Conservation (phyloP, 2,888 invertebrate genomes). For the Lasioglossum villosulum region DNA sequence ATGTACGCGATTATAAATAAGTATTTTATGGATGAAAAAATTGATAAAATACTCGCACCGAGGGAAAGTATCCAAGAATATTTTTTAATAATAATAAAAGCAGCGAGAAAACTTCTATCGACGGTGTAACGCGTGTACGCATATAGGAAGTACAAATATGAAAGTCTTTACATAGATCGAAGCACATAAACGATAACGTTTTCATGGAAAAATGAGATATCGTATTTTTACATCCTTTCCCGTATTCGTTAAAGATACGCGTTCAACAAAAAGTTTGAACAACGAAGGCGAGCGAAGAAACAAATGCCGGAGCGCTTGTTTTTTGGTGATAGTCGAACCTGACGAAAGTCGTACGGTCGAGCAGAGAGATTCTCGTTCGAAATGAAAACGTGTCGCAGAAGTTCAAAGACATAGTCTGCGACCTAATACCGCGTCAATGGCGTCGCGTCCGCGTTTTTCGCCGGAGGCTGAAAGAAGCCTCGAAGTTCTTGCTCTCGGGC, state of each 20-base stretch:
- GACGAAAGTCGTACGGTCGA: not conserved
- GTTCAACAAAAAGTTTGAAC: too few relatives aligned
- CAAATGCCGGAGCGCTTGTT: too few relatives aligned
- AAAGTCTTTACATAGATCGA: not conserved
- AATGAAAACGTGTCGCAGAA: not conserved
- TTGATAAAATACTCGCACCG: not conserved
- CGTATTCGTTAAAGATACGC: too few relatives aligned
- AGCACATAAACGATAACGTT: not conserved
- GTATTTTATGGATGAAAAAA: not conserved
- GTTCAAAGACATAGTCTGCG: not conserved
- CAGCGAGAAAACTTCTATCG: not conserved
- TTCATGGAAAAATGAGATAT: not conserved
- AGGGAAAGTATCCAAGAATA: not conserved
- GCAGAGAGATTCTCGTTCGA: not conserved
- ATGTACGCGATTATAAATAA: not conserved
- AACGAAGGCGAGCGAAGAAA: too few relatives aligned
- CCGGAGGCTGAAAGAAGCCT: slow-evolving; percentile 1
- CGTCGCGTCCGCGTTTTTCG: not conserved
- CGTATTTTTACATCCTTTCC: too few relatives aligned
- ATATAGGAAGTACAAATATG: not conserved
- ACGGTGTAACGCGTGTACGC: not conserved
- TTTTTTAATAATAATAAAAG: not conserved
- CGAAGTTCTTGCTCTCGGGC: slow-evolving; percentile 14
- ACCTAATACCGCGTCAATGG: slow-evolving; percentile 5
- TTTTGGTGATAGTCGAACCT: too few relatives aligned